Conservation (phyloP, 1,140 invertebrate genomes). For the Paraescarpia echinospica region DNA sequence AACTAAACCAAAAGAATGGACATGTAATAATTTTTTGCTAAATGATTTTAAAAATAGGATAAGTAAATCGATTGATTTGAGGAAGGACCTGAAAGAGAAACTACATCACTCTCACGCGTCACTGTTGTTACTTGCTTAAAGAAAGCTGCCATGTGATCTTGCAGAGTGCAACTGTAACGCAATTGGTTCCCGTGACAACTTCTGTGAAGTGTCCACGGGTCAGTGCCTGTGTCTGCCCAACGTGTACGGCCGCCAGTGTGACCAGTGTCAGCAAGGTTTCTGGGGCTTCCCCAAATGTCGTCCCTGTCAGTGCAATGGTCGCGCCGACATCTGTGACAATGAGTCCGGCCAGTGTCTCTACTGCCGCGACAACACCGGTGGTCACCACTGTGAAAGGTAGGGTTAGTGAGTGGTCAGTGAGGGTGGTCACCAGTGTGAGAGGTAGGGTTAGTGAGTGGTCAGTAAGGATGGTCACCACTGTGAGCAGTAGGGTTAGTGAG, state of each 20-base stretch:
- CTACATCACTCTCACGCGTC: no score
- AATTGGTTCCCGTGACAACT: conserved; percentile 90
- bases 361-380: conserved; percentile 85
- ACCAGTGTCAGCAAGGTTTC: conserved; percentile 47
- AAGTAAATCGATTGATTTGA: no score
- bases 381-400: conserved; percentile 81
- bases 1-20: no score
- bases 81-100: no score
- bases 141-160: conserved; percentile 31
- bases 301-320: conserved; percentile 94
- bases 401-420: not conserved
- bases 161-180: conserved; percentile 91
- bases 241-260: conserved; percentile 85
- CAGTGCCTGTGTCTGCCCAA: conserved; percentile 93
- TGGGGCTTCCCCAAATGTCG: conserved; percentile 88
- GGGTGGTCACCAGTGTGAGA: conserved; percentile 78
- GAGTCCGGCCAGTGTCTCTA: conserved; percentile 85
- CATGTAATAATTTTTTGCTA: not conserved
- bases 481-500: conserved; percentile 65
- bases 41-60: no score
- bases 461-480: conserved; percentile 69
- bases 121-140: no score
- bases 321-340: conserved; percentile 91
- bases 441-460: conserved; percentile 46
- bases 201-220: conserved; percentile 88